phyloP scores from a whole-genome alignment of 2,113 vertebrate species.

The Danionella cerebrum region DNA sequence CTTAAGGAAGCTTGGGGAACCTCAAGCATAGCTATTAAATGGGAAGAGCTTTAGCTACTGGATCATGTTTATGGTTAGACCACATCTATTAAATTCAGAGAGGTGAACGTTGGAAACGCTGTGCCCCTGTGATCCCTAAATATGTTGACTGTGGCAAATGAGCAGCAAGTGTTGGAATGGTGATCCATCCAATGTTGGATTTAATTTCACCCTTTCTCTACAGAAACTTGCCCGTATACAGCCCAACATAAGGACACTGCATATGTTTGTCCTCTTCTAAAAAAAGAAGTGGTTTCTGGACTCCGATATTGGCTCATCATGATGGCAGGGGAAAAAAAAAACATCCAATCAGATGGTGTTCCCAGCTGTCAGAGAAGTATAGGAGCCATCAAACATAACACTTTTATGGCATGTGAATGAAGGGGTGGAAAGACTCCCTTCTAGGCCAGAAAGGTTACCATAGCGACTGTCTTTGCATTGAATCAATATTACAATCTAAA shows the following conservation, averaged over 20 bases:
- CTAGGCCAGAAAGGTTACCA: constrained; percentile 66
- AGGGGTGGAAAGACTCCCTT: constrained; percentile 55
- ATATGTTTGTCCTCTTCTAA: neutral
- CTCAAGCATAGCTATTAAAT: too few relatives aligned
- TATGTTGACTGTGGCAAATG: neutral
- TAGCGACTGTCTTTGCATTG: constrained; percentile 67
- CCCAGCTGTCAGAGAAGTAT: constrained; percentile 24
- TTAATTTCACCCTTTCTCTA: neutral
- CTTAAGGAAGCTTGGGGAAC: too few relatives aligned
- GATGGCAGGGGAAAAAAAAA: constrained; percentile 8
- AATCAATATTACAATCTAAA: constrained; percentile 44
- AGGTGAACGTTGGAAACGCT: neutral
- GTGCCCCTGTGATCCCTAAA: neutral
- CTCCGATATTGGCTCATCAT: neutral
- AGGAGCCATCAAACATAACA: constrained; percentile 20
- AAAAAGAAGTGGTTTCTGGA: neutral
- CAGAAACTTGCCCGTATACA: neutral
- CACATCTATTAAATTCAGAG: too few relatives aligned
- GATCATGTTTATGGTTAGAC: too few relatives aligned
- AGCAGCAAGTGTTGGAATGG: neutral
- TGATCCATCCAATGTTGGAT: too few relatives aligned
- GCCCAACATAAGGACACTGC: neutral
- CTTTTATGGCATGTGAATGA: constrained; percentile 37
- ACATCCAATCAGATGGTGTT: constrained; percentile 14
- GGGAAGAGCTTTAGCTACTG: too few relatives aligned